Base-by-base conservation (phyloP, 2,797 vertebrate species). In the Hyperoplus immaculatus region DNA sequence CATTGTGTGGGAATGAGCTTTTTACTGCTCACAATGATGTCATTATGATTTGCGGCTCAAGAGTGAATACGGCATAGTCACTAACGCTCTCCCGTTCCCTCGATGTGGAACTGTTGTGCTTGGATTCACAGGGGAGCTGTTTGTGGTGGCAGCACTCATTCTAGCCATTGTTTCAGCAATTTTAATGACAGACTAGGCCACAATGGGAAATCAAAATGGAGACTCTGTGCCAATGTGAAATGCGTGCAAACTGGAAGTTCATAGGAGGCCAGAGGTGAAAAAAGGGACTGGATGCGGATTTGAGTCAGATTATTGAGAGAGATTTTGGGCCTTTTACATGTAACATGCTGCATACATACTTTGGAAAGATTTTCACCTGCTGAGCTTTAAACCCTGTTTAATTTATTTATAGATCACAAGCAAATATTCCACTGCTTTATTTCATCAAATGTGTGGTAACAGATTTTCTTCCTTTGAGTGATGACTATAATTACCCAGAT, bases 121-220 rank as follows among this genome's bases (percentile, higher is more conserved):
- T 78, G 69, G 91, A 94, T 88, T 85, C 92, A 92, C 92, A 88
- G 87, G 93, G 95, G 94, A 94, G 92, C 92, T 88, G 89, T 95
- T 94, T 88, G 71, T 81, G 46, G 91, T 91, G 91, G 90, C 93
- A 94, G 82, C 86, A 58, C 89, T 93, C 90, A 83, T 92, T 92
- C 91, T 75, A 42, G 56, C 90, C 90, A 95, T 95, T 95, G 93
- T 95, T 94, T 88, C 58, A 55, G 62, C 45, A 3, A 80, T 80
- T 84, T 90, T 94, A 95, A 92, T 93, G 94, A 95, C 91, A 94
- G 93, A 94, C 87, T 78, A 14, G 12, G 76, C 84, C 90, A 94
- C 93, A 93, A 95, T 93, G 81, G 88, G 90, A 90, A 92, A 92
- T 78, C 82, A 85, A 84, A 91, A 90, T 90, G 77, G 86, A 72